Evolutionary conservation across 2,113 vertebrate species (phyloP).

Genomic region (Rhinolophus sinicus): DNA sequence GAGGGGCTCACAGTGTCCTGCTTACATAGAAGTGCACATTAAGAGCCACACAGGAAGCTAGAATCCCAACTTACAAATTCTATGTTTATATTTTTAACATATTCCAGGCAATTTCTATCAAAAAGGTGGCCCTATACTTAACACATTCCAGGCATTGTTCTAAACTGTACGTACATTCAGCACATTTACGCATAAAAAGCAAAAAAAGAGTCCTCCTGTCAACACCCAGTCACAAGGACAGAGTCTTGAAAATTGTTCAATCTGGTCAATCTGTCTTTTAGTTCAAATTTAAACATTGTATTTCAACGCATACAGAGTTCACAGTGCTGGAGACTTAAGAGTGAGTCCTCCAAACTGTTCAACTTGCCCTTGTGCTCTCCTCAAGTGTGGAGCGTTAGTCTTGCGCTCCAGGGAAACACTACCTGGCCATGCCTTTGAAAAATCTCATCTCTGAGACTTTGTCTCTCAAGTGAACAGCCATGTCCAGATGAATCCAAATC

Average conservation of each 20-base stretch:
- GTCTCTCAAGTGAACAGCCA: neutral
- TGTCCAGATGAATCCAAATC: neutral
- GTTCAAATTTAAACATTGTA: neutral
- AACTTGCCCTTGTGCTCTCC: neutral
- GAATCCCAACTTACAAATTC: slow-evolving; percentile 31
- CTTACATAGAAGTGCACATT: neutral
- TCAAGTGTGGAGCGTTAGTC: neutral
- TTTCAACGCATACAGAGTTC: neutral
- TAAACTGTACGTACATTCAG: neutral
- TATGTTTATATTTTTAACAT: slow-evolving; percentile 22
- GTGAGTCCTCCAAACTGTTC: neutral
- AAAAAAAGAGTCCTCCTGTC: neutral
- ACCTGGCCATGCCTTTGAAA: neutral
- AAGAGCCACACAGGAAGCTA: neutral
- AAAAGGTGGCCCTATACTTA: neutral
- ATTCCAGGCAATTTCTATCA: neutral
- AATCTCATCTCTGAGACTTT: neutral
- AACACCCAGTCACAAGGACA: neutral
- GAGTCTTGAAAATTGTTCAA: neutral
- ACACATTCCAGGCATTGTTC: neutral
- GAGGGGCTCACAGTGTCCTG: neutral
- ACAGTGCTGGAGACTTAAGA: neutral
- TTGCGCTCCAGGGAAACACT: neutral
- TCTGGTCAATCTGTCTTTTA: neutral
- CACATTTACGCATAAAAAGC: neutral